These are phyloP conservation scores for Muscicapa striata DNA, from an alignment of 2,797 vertebrate genomes.

Conservation along the genomic window DNA sequence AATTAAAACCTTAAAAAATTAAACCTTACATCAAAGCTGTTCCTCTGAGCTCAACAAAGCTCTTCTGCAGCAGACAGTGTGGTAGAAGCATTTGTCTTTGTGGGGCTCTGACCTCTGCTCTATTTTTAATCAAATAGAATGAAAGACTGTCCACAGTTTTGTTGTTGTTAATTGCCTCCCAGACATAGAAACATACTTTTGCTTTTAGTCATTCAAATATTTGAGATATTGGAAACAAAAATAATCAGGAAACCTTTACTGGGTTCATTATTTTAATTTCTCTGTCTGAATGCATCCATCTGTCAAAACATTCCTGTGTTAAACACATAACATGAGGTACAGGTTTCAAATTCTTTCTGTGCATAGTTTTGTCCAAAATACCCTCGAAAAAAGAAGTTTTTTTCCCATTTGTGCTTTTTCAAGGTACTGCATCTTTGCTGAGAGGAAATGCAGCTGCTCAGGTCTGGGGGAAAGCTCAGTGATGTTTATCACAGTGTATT, in stretches of 20 bases:
- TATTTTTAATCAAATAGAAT: conserved; percentile 29
- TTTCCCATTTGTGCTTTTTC: not conserved
- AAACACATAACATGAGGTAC: not conserved
- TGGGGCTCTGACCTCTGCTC: not conserved
- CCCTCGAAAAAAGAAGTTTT: not conserved
- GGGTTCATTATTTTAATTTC: conserved; percentile 19
- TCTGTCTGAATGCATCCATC: conserved; percentile 40
- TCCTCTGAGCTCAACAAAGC: not conserved
- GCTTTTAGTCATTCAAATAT: conserved; percentile 47
- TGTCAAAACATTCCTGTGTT: conserved; percentile 46
- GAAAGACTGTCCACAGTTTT: not conserved
- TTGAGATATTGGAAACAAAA: conserved; percentile 12
- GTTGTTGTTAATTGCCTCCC: conserved; percentile 36
- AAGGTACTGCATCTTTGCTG: not conserved
- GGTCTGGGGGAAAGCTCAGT: not conserved
- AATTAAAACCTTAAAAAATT: too few relatives aligned
- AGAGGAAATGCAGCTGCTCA: not conserved
- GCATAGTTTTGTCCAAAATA: not conserved
- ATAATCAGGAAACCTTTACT: conserved; percentile 19
- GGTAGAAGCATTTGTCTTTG: not conserved
- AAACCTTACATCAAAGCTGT: not conserved
- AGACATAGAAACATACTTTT: conserved; percentile 47
- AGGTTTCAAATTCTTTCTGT: conserved; percentile 1
- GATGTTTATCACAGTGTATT: not conserved
- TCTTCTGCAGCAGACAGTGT: not conserved